These are phyloP conservation scores for Lonchura striata DNA, from an alignment of 2,113 vertebrate genomes.

Conservation along the genomic window DNA sequence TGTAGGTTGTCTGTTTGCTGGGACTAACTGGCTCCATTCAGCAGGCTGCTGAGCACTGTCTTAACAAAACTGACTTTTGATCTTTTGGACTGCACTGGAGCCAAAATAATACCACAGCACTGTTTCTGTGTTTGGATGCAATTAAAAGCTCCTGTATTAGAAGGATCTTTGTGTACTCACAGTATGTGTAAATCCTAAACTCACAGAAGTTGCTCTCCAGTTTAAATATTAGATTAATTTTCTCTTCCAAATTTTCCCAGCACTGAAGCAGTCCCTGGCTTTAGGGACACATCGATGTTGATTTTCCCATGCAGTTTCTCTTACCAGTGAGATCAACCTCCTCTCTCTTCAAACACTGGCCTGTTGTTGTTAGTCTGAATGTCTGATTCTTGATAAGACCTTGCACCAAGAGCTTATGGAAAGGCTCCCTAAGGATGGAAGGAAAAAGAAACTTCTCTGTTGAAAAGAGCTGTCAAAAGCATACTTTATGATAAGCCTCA, in stretches of 20 bases:
- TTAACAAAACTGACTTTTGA: background rate
- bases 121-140: background rate
- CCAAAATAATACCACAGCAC: background rate
- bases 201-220: background rate
- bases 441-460: background rate
- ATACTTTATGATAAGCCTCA: background rate
- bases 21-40: background rate
- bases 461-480: background rate
- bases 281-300: background rate
- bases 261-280: background rate
- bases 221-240: background rate
- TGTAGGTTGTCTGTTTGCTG: background rate
- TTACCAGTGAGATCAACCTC: conserved; percentile 90
- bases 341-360: conserved; percentile 85
- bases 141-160: background rate
- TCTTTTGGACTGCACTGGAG: background rate
- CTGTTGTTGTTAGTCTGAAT: conserved; percentile 79
- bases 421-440: conserved; percentile 85
- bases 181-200: background rate
- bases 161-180: background rate
- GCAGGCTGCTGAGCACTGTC: background rate
- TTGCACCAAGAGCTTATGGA: conserved; percentile 91
- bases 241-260: background rate
- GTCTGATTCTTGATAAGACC: conserved; percentile 96
- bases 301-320: background rate